A percentile compares a stretch with the other conserved stretches of the same genome.
These are phyloP conservation scores for Menura novaehollandiae DNA, from an alignment of 2,113 vertebrate species.

Conservation along the genomic window DNA sequence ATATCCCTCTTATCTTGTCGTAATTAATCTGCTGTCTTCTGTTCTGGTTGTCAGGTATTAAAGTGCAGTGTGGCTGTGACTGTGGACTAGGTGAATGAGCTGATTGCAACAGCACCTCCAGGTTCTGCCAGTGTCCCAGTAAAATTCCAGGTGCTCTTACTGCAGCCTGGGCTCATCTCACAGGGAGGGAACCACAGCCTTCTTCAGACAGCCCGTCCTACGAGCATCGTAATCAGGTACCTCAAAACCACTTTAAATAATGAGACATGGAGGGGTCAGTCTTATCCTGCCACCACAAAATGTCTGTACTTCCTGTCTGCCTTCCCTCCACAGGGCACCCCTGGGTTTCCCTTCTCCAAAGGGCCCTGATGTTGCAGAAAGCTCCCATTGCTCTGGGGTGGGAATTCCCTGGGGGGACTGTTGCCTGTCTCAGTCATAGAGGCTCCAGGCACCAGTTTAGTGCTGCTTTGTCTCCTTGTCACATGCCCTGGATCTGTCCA, in stretches of 20 bases:
- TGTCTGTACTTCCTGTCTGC: fast-evolving
- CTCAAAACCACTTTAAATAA: neutral
- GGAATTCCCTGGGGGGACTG: neutral
- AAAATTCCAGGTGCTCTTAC: neutral
- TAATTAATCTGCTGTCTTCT: neutral
- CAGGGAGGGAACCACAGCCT: neutral
- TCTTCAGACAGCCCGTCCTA: neutral
- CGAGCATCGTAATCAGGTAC: neutral
- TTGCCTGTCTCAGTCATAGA: neutral
- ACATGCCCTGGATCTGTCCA: neutral
- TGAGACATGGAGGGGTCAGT: fast-evolving
- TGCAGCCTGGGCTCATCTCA: neutral
- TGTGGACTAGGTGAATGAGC: neutral
- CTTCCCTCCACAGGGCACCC: neutral
- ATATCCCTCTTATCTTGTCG: neutral
- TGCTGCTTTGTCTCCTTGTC: neutral
- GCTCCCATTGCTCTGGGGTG: neutral
- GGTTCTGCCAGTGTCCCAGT: neutral
- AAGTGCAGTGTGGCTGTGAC: neutral
- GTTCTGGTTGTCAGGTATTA: neutral
- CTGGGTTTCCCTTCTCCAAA: fast-evolving
- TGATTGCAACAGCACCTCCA: neutral
- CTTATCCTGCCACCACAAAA: neutral
- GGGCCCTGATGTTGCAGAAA: neutral
- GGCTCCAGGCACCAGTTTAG: neutral